Percentiles rank a stretch among this genome's conserved stretches.
These are phyloP conservation scores for Drosophila fungiperda DNA, from an alignment of 2,888 invertebrate species.

Conservation along the genomic window DNA sequence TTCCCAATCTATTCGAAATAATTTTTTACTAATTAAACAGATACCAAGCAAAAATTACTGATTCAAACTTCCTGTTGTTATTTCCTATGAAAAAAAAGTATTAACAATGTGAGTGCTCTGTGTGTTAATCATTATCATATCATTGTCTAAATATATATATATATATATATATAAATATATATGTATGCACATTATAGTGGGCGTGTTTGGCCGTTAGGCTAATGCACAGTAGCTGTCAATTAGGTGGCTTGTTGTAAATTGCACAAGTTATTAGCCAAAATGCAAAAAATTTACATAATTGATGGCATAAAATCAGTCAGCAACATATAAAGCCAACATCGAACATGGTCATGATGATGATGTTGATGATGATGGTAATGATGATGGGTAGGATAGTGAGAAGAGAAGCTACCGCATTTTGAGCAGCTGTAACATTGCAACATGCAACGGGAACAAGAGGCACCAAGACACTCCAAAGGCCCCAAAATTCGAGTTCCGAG, in stretches of 20 bases:
- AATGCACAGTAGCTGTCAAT: slow-evolving; percentile 72
- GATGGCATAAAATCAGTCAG: slow-evolving; percentile 68
- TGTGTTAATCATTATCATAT: slow-evolving; percentile 30
- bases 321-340: slow-evolving; percentile 10
- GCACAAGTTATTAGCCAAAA: slow-evolving; percentile 70
- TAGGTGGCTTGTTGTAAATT: slow-evolving; percentile 68
- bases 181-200: slow-evolving; percentile 24
- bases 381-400: slow-evolving; percentile 4
- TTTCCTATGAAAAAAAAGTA: slow-evolving; percentile 22
- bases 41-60: slow-evolving; percentile 8
- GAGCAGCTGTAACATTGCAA: slow-evolving; percentile 39
- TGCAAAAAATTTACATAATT: slow-evolving; percentile 78
- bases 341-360: slow-evolving; percentile 1
- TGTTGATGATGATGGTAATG: slow-evolving; percentile 6
- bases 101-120: slow-evolving; percentile 27
- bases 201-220: slow-evolving; percentile 23
- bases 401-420: slow-evolving; percentile 10
- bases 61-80: slow-evolving; percentile 29
- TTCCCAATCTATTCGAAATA: not conserved
- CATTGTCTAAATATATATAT: not conserved
- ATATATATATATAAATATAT: not conserved
- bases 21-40: slow-evolving; percentile 5
- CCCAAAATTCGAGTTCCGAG: slow-evolving; percentile 20
- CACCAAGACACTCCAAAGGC: slow-evolving; percentile 3
- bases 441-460: slow-evolving; percentile 53